Base-by-base conservation (phyloP, 1,140 invertebrate genomes). In the Proales similis region DNA sequence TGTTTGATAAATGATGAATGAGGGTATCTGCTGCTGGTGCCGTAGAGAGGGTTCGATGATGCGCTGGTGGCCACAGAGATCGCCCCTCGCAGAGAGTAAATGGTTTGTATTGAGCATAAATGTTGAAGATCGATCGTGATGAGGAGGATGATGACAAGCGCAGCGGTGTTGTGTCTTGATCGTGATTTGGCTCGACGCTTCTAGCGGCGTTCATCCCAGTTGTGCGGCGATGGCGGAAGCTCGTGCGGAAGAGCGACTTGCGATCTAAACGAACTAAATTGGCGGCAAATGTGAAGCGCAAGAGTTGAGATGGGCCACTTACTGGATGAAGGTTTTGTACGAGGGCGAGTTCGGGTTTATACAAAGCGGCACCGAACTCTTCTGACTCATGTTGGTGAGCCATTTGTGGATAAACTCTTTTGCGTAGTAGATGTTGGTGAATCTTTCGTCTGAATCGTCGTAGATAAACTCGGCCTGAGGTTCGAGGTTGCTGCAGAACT, bases 301-400 rank as follows among this genome's bases (percentile, higher is more conserved):
- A 30, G 26, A n/a, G 3, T n/a, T 24, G 22, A 39, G 14, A n/a
- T 11, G 17, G 20, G 24, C 12, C 43, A 63, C 85, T 89, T 87
- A 95, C 89, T 89, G 95, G 81, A 90, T 88, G 83, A 97, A 97
- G 81, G 88, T 94, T 81, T 94, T 96, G 81, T 95, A 98, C 73
- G 92, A 89, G 72, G 92, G 90, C 68, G 91, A 95, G 79, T 94
- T 90, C 65, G 92, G 94, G 81, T 98, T 98, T 79, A 98, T 95
- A 81, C 92, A 97, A 53, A 98, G 81, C 67, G 94, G 93, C 64
- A 97, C 90, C 64, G 89, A 83, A 71, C 86, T 86, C 60, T 77
- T 74, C 68, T 86, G 87, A 73, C 88, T 87, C 72, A 93, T 90
- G 75, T 96, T 90, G 67, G 87, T 84, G 75, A 97, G 94, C 79